phyloP scores from a whole-genome alignment of 1,140 invertebrate genomes.

The Protaetia brevitarsis region DNA sequence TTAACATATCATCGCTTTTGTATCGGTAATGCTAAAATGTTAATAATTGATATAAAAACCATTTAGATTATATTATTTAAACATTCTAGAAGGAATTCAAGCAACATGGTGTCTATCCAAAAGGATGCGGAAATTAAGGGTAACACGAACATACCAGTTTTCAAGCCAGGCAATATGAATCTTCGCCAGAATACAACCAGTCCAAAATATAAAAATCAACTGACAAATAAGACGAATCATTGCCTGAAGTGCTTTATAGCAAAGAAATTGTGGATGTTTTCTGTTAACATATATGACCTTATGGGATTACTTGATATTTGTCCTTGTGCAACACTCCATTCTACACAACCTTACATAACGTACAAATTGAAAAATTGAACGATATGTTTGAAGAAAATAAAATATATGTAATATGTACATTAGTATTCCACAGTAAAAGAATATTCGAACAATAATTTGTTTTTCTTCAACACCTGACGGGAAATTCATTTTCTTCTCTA shows the following conservation, averaged over 20 bases:
- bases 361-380: slow-evolving; percentile 22
- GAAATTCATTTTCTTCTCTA: too few relatives aligned
- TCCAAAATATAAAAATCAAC: not conserved
- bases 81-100: not conserved
- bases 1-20: too few relatives aligned
- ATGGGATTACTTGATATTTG: slow-evolving; percentile 28
- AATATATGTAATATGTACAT: not conserved
- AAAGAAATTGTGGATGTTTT: slow-evolving; percentile 26
- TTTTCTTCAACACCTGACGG: too few relatives aligned
- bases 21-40: too few relatives aligned
- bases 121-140: not conserved
- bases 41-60: too few relatives aligned
- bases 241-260: slow-evolving; percentile 24
- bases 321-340: slow-evolving; percentile 26
- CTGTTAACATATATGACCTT: slow-evolving; percentile 27
- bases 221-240: slow-evolving; percentile 11
- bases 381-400: not conserved
- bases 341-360: slow-evolving; percentile 24
- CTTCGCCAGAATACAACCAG: not conserved
- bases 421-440: too few relatives aligned
- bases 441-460: not conserved
- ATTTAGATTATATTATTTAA: not conserved
- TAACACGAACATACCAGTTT: not conserved
- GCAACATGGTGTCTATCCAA: not conserved
- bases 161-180: not conserved